A percentile compares a stretch with the other conserved stretches of the same genome.
phyloP scores from a whole-genome alignment of 2,797 vertebrate genomes.

The Pipistrellus nathusii region DNA sequence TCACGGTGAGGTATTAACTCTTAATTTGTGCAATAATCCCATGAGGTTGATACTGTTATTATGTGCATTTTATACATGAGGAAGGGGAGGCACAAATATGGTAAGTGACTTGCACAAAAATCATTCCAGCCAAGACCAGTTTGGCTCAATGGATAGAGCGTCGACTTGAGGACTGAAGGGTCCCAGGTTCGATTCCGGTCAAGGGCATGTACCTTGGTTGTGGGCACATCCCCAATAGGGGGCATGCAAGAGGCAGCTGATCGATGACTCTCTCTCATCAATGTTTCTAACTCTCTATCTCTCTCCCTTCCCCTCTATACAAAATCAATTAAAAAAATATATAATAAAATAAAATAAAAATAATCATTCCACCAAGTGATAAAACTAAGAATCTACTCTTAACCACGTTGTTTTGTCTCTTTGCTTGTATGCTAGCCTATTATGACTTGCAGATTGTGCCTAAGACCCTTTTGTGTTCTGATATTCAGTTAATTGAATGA shows the following conservation, averaged over 20 bases:
- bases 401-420: background rate
- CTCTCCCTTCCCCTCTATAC: too few relatives aligned
- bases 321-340: too few relatives aligned
- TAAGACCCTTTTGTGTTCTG: background rate
- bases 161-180: too few relatives aligned
- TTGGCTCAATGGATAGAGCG: too few relatives aligned
- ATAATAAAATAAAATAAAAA: too few relatives aligned
- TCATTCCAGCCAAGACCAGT: too few relatives aligned
- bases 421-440: background rate
- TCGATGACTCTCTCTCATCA: too few relatives aligned
- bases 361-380: constrained; percentile 8
- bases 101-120: constrained; percentile 34
- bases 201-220: too few relatives aligned
- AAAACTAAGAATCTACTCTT: background rate
- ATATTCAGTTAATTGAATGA: constrained; percentile 24
- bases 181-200: too few relatives aligned
- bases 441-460: background rate
- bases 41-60: constrained; percentile 14
- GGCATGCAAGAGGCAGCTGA: too few relatives aligned
- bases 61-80: constrained; percentile 44
- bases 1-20: constrained; percentile 47
- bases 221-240: too few relatives aligned
- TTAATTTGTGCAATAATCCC: constrained; percentile 40
- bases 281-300: too few relatives aligned
- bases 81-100: background rate